Evolutionary conservation across 2,113 vertebrate species (phyloP).

Genomic region (Callocephalon fimbriatum): DNA sequence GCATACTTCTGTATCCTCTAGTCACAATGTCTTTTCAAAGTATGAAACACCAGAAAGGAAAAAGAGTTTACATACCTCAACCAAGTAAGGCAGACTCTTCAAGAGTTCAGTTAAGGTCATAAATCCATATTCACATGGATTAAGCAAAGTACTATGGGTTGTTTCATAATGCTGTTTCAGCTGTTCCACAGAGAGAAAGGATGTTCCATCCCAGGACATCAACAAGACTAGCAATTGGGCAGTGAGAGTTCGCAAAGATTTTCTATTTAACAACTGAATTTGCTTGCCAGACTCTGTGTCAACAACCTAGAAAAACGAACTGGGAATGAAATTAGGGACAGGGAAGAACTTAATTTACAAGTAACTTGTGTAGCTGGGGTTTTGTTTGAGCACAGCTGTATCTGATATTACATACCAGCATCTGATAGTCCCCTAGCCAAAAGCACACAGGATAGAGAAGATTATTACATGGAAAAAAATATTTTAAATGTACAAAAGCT

Average conservation of each 20-base stretch:
- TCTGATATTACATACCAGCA: not conserved
- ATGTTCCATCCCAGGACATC: constrained; percentile 89
- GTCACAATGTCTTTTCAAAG: not conserved
- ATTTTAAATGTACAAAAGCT: not conserved
- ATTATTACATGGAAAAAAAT: not conserved
- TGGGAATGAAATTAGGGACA: not conserved
- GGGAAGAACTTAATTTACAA: not conserved
- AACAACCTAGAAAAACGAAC: constrained; percentile 78
- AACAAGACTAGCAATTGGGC: constrained; percentile 90
- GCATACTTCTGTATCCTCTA: rapidly evolving
- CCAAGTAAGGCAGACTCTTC: constrained; percentile 92
- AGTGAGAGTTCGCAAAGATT: constrained; percentile 91
- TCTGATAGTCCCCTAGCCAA: not conserved
- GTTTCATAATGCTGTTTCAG: constrained; percentile 83
- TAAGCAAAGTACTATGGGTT: constrained; percentile 80
- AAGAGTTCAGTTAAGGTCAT: constrained; percentile 92
- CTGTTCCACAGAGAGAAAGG: constrained; percentile 81
- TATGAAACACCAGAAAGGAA: not conserved
- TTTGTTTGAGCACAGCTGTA: not conserved
- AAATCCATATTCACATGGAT: constrained; percentile 98
- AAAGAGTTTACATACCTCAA: constrained; percentile 81
- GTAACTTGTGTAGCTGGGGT: not conserved
- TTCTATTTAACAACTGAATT: constrained; percentile 94
- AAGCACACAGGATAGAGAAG: not conserved
- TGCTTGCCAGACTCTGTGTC: constrained; percentile 85